Conservation (phyloP, 1,140 invertebrate species). For the Tribolium castaneum region DNA sequence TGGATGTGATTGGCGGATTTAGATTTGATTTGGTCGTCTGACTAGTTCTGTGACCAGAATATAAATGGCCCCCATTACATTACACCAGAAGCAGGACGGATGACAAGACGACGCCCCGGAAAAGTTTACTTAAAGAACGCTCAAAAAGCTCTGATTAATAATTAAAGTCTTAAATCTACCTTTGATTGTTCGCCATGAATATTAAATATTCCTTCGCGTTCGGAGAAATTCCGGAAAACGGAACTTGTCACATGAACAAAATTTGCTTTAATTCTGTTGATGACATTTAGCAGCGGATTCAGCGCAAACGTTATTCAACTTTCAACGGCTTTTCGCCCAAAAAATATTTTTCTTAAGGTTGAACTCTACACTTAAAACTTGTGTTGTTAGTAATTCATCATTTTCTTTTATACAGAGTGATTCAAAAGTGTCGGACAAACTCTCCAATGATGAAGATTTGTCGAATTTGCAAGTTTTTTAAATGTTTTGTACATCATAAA, state of each 20-base stretch:
- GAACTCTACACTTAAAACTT: too few relatives aligned
- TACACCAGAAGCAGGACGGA: background rate
- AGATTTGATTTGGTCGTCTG: conserved; percentile 58
- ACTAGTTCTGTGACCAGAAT: conserved; percentile 55
- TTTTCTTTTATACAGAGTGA: too few relatives aligned
- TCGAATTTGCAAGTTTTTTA: too few relatives aligned
- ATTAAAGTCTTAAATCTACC: conserved; percentile 14
- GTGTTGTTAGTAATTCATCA: too few relatives aligned
- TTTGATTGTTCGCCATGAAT: conserved; percentile 15
- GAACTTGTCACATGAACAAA: background rate
- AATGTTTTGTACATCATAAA: too few relatives aligned
- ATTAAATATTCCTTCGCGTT: background rate
- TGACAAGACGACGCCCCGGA: background rate
- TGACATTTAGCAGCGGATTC: background rate
- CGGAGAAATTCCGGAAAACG: background rate
- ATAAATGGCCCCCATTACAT: conserved; percentile 49
- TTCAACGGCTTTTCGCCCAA: background rate
- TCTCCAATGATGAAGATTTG: too few relatives aligned
- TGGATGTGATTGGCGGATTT: conserved; percentile 54
- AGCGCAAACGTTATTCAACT: background rate
- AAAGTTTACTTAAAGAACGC: conserved; percentile 1
- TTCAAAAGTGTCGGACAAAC: too few relatives aligned
- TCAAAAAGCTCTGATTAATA: conserved; percentile 20
- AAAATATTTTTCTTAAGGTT: too few relatives aligned
- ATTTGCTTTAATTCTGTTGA: background rate